Percentiles rank a stretch among this genome's conserved stretches.
Conservation (phyloP, 2,113 vertebrate species). For the Psilopsiagon aymara region DNA sequence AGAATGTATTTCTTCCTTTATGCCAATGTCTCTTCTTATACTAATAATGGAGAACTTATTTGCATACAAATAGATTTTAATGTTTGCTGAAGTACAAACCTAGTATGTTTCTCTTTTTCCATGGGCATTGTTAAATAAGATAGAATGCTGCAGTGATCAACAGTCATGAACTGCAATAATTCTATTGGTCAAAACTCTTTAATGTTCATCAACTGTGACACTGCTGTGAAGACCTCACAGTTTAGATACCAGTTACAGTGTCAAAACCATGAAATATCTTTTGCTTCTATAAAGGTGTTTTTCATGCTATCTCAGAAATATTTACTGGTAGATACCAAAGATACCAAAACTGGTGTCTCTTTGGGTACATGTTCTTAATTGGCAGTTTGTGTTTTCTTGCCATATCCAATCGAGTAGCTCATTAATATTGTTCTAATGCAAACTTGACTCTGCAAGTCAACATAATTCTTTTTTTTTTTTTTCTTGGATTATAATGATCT, state of each 20-base stretch:
- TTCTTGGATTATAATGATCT: background rate
- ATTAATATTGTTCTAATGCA: background rate
- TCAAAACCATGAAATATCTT: background rate
- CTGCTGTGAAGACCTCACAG: background rate
- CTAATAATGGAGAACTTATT: slow-evolving; percentile 87
- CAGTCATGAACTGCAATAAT: slow-evolving; percentile 54
- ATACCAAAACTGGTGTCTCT: background rate
- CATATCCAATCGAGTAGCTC: background rate
- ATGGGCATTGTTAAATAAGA: slow-evolving; percentile 64
- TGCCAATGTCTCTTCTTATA: slow-evolving; percentile 78
- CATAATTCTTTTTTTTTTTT: background rate
- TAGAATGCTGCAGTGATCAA: slow-evolving; percentile 64
- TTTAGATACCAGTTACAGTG: background rate
- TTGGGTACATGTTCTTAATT: background rate
- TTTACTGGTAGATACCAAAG: background rate
- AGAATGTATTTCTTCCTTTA: slow-evolving; percentile 88
- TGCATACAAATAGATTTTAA: slow-evolving; percentile 95
- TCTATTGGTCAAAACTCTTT: slow-evolving; percentile 40
- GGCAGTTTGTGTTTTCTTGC: background rate
- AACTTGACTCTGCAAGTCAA: background rate
- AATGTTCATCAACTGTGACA: background rate
- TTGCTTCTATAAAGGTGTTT: background rate
- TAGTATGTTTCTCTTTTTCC: slow-evolving; percentile 51
- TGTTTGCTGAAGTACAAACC: slow-evolving; percentile 80
- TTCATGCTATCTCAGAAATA: background rate